Percentiles rank a stretch among this genome's conserved stretches.
These are phyloP conservation scores for Rutpela maculata DNA, from an alignment of 2,888 invertebrate genomes.

Conservation along the genomic window DNA sequence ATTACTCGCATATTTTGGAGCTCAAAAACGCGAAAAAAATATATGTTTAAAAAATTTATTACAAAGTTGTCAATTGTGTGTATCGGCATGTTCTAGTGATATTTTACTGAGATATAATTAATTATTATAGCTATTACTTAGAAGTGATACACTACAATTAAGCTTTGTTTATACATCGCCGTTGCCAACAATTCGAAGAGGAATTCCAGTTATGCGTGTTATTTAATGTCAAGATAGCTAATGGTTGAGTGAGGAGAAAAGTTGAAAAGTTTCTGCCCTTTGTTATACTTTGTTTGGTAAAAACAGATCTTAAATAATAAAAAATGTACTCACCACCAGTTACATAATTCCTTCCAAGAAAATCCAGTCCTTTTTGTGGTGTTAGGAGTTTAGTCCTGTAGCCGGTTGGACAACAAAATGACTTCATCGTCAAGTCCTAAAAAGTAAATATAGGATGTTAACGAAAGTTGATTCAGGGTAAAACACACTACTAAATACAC, in stretches of 20 bases:
- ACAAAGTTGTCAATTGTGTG: not conserved
- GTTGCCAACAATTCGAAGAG: not conserved
- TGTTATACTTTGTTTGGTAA: not conserved
- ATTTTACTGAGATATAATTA: not conserved
- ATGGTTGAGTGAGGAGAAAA: not conserved
- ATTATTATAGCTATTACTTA: not conserved
- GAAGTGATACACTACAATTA: not conserved
- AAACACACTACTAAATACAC: no score
- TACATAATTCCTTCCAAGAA: no score
- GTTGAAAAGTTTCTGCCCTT: not conserved
- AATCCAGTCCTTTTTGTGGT: no score
- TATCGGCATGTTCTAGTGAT: not conserved
- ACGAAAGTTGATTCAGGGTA: no score
- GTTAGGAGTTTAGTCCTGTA: no score
- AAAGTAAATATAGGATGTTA: no score
- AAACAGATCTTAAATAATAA: not conserved
- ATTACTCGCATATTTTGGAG: no score
- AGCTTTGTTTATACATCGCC: not conserved
- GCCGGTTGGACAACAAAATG: no score
- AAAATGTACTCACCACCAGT: no score
- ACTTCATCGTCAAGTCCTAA: no score
- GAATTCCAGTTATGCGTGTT: not conserved
- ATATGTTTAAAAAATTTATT: not conserved
- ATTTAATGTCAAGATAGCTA: not conserved
- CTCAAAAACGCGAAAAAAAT: not conserved